Evolutionary conservation across 2,888 invertebrate species (phyloP).

Genomic region (Endomychus coccineus): DNA sequence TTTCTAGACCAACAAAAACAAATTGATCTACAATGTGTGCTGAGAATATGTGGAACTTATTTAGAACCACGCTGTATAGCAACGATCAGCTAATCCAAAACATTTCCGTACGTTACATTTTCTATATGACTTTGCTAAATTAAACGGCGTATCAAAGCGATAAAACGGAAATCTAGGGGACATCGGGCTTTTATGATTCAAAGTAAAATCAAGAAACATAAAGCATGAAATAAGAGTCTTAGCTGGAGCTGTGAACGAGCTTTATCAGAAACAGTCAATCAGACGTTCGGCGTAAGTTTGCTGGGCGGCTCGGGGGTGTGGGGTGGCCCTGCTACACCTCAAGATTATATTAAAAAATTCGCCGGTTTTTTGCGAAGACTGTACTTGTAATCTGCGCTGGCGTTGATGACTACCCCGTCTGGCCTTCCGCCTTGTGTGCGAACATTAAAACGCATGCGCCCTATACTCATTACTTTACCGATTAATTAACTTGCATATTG

Average conservation of each 20-base stretch:
- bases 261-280: constrained; percentile 16
- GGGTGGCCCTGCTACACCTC: constrained; percentile 10
- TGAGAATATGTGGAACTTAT: too few relatives aligned
- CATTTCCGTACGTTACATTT: too few relatives aligned
- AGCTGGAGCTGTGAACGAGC: constrained; percentile 11
- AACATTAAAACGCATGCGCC: constrained; percentile 42
- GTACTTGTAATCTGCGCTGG: constrained; percentile 53
- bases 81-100: too few relatives aligned
- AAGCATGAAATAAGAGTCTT: constrained; percentile 12
- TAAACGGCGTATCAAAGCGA: too few relatives aligned
- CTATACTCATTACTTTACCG: constrained; percentile 46
- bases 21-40: too few relatives aligned
- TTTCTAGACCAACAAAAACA: too few relatives aligned
- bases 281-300: constrained; percentile 4
- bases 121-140: too few relatives aligned
- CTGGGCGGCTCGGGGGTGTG: constrained; percentile 1
- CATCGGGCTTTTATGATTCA: too few relatives aligned
- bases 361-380: constrained; percentile 44
- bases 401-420: constrained; percentile 52
- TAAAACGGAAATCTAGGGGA: too few relatives aligned
- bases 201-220: too few relatives aligned
- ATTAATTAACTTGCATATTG: constrained; percentile 49
- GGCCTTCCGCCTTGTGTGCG: constrained; percentile 29
- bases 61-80: too few relatives aligned
- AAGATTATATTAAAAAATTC: constrained; percentile 30